Percentiles rank a stretch among this genome's conserved stretches.
These are phyloP conservation scores for Cinclus cinclus DNA, from an alignment of 2,113 vertebrate genomes.

Conservation along the genomic window DNA sequence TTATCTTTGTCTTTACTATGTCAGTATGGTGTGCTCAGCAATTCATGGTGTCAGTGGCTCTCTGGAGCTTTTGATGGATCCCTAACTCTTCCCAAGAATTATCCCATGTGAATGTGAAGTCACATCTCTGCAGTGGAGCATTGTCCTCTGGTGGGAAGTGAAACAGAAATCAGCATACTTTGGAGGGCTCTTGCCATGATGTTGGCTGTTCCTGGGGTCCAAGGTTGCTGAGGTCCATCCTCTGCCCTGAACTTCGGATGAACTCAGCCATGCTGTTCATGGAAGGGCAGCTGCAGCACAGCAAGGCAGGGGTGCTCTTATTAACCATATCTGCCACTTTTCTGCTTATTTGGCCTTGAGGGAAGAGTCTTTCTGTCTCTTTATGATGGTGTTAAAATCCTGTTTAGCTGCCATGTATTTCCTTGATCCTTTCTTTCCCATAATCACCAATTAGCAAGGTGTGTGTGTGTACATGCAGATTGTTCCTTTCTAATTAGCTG, in stretches of 20 bases:
- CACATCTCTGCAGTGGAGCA: background rate
- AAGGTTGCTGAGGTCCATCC: background rate
- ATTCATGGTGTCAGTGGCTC: background rate
- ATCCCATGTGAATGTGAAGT: background rate
- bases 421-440: background rate
- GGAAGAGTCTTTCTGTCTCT: background rate
- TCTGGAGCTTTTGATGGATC: background rate
- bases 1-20: background rate
- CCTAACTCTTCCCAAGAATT: background rate
- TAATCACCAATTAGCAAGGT: background rate
- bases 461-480: background rate
- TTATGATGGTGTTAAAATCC: background rate
- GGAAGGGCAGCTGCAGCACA: background rate
- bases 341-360: background rate
- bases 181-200: background rate
- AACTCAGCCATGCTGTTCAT: background rate
- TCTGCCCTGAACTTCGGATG: background rate
- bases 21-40: background rate
- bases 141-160: background rate
- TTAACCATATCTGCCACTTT: background rate
- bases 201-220: background rate
- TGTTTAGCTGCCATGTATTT: background rate
- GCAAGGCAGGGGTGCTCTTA: background rate
- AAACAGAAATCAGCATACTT: background rate
- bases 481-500: constrained; percentile 6